Evolutionary conservation across 2,113 vertebrate species (phyloP).

Genomic region (Nycticryphes semicollaris): DNA sequence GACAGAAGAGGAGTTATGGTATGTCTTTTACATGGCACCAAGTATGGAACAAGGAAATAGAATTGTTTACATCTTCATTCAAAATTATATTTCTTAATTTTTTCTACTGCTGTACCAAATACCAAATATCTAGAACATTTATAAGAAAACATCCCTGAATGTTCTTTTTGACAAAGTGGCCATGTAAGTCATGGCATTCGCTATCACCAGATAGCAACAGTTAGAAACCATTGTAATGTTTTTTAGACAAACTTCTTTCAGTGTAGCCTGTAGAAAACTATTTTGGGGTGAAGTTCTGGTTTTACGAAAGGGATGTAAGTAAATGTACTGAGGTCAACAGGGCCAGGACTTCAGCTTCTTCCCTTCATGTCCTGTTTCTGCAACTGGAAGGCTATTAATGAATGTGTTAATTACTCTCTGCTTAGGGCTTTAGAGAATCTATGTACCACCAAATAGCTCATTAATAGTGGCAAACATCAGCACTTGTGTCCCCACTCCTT

Average conservation of each 20-base stretch:
- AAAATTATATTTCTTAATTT: not conserved
- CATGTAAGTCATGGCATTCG: not conserved
- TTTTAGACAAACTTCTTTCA: not conserved
- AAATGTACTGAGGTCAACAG: not conserved
- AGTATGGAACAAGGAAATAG: not conserved
- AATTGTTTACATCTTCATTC: not conserved
- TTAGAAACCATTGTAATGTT: not conserved
- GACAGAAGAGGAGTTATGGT: not conserved
- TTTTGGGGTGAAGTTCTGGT: not conserved
- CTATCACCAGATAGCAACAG: accelerated
- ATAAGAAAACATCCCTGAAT: not conserved
- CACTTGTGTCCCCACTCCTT: not conserved
- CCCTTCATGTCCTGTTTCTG: not conserved
- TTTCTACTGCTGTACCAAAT: not conserved
- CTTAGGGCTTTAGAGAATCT: not conserved
- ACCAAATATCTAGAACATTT: not conserved
- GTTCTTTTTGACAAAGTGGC: not conserved
- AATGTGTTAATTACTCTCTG: not conserved
- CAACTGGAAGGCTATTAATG: not conserved
- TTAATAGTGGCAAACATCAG: not conserved
- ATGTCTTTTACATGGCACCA: accelerated
- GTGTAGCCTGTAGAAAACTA: not conserved
- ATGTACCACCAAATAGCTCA: not conserved
- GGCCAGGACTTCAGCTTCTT: not conserved
- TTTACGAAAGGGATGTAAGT: not conserved